A percentile compares a stretch with the other conserved stretches of the same genome.
Conservation (phyloP, 2,113 vertebrate genomes). For the Uropsilus gracilis region DNA sequence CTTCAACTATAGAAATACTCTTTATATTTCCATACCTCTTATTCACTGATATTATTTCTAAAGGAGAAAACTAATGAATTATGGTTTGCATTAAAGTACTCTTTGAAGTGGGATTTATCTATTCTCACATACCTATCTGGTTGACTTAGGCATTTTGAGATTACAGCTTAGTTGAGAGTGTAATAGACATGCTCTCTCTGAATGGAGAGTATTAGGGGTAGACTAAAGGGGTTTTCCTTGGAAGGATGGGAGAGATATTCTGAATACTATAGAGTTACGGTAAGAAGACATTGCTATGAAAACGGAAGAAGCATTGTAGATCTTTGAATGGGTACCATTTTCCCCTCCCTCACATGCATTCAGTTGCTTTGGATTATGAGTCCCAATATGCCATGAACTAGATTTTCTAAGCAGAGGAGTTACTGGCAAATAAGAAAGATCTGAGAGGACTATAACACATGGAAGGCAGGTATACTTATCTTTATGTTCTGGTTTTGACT, state of each 20-base stretch:
- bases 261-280: neutral
- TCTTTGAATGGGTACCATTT: no score
- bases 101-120: neutral
- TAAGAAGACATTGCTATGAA: no score
- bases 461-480: no score
- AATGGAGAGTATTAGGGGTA: neutral
- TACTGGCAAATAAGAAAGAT: no score
- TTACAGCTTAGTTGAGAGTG: neutral
- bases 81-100: neutral
- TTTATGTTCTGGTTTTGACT: no score
- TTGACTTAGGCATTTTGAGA: neutral
- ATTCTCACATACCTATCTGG: neutral
- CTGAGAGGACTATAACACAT: no score
- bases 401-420: no score
- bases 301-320: no score
- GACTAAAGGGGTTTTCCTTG: neutral
- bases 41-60: neutral
- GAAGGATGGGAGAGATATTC: neutral
- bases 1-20: neutral
- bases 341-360: no score
- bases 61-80: neutral
- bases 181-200: neutral
- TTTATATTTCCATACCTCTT: neutral
- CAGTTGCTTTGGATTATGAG: no score
- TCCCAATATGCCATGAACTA: no score